A percentile compares a stretch with the other conserved stretches of the same genome.
Conservation (phyloP, 2,888 invertebrate species). For the Epirrhoe alternata region DNA sequence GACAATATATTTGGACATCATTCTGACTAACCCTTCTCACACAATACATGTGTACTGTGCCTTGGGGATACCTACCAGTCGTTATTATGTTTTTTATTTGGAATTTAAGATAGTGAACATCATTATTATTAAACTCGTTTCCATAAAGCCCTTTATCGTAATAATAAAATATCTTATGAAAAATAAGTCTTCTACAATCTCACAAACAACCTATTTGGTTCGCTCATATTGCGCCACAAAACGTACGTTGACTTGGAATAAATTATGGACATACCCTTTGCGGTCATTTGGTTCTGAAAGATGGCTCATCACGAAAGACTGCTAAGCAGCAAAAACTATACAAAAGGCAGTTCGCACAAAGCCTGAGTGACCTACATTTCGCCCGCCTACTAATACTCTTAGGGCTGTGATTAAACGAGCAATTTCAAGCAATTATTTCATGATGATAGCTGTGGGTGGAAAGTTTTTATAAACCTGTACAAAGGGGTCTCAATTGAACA, state of each 20-base stretch:
- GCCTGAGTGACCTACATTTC: constrained; percentile 70
- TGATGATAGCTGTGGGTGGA: neutral
- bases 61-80: too few relatives aligned
- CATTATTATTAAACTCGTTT: too few relatives aligned
- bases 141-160: too few relatives aligned
- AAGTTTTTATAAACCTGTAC: neutral
- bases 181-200: constrained; percentile 19
- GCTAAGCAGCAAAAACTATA: constrained; percentile 66
- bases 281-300: constrained; percentile 61
- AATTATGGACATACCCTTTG: constrained; percentile 52
- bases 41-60: too few relatives aligned
- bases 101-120: too few relatives aligned
- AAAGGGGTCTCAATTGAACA: too few relatives aligned
- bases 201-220: constrained; percentile 35
- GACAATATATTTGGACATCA: too few relatives aligned
- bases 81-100: too few relatives aligned
- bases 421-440: neutral
- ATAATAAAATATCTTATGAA: too few relatives aligned
- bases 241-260: constrained; percentile 47
- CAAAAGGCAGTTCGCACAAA: constrained; percentile 68
- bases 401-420: neutral
- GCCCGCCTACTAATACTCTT: constrained; percentile 66
- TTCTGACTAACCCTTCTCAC: too few relatives aligned
- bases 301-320: constrained; percentile 55
- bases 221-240: constrained; percentile 43